Base-by-base conservation (phyloP, 1,140 invertebrate species). In the Caenorhabditis tropicalis region DNA sequence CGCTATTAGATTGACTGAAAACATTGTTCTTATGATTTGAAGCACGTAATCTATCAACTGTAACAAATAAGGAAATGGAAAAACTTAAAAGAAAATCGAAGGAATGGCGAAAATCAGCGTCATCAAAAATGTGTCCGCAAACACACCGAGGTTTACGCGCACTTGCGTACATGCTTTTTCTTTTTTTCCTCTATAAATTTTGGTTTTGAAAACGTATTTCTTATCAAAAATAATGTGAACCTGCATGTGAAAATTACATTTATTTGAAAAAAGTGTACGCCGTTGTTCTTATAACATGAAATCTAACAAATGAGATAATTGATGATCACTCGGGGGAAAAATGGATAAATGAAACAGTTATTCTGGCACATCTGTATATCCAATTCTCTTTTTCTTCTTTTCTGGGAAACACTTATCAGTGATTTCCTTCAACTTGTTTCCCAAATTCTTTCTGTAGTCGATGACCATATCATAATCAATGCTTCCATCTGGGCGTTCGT, bases 361-460 rank as follows among this genome's bases (percentile, higher is more conserved):
- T 19, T 74, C 33, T 24, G 65, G n/a, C 60, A n/a, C 33, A 43
- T 74, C 65, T 6, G 65, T 74, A 21, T 74, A 74, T 43, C 65
- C 65, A 24, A 74, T 74, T 10, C 65, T 39, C 65, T 43, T 46
- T 21, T 74, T 74, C 21, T 74, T 74, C 15, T n/a, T n/a, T 19
- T 74, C 43, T n/a, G 81, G 81, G 19, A 82, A 82, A n/a, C 81
- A 82, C 53, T 65, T 82, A 9, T 48, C 81, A 3, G 56, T 65
- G 9, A 82, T 19, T 48, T 46, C 53, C 49, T 27, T 83, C 60
- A 83, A 46, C 36, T 83, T 53, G n/a, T 49, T 31, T 19, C 70
- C 43, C n/a, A 83, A 43, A n/a, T 16, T 33, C 24, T 83, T 83
- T n/a, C 82, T 24, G 27, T 83, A 58, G 16, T 83, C 82, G 19